Evolutionary conservation across 2,797 vertebrate species (phyloP), one percentile per base, ranked within the genome.

Genomic region (Bucorvus abyssinicus): DNA sequence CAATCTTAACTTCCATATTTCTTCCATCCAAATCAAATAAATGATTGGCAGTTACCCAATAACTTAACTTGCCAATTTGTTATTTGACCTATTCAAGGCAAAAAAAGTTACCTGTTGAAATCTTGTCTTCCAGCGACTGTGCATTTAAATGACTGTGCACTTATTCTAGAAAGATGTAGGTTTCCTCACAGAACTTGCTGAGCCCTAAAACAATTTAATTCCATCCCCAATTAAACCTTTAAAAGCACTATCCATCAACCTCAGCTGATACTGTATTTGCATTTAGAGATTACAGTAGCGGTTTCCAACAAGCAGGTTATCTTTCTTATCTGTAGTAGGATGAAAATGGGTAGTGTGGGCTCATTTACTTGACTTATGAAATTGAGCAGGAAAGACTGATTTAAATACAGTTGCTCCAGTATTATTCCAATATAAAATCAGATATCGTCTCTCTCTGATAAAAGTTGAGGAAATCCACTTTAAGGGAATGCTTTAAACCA

Each of bases 191-290:
- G 82, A 92, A 95, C 82, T 93, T 95, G 93, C 95, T 93, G 93
- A 96, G 86, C 92, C 71, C 49, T 97, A 64, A 89, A 95, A 67
- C 90, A 92, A 80, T 95, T 95, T 88, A 86, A 95, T 95, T 95
- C 88, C 77, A 90, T 90, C 90, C 84, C 71, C 92, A 95, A 90
- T 97, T 95, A 96, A 96, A 80, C 84, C 90, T 93, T 76, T 95
- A 95, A 95, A 96, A 97, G 94, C 89, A 84, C 34, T 34, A 95
- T 97, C 95, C 67, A 80, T 97, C 96, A 96, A 1, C 56, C 63
- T 90, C 52, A 74, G 34, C 70, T 94, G 77, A 53, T 89, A n/a
- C 45, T 68, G 44, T 93, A 91, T 91, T 93, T 95, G 90, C 92
- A 87, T 94, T 95, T 83, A 77, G 93, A 89, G 75, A 83, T 85